Evolutionary conservation across 2,797 vertebrate species (phyloP).

Genomic region (Euphonia xanthogaster): DNA sequence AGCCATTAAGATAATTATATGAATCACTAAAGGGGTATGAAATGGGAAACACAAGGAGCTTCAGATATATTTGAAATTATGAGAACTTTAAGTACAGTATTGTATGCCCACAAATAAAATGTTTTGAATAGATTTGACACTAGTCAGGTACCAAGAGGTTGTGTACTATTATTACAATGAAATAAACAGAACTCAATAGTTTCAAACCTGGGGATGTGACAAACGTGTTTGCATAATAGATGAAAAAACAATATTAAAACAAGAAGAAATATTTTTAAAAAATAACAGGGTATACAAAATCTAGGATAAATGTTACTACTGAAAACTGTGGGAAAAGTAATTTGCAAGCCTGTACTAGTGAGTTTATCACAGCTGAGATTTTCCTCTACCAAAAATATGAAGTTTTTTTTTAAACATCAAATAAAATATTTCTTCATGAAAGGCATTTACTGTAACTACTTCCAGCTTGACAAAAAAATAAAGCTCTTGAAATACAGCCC

Average conservation of each 20-base stretch:
- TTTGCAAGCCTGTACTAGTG: background rate
- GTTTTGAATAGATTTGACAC: conserved; percentile 37
- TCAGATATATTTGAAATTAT: background rate
- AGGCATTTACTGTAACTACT: background rate
- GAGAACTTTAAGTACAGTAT: conserved; percentile 55
- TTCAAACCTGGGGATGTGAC: background rate
- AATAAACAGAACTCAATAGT: background rate
- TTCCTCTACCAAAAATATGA: background rate
- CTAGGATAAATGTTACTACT: background rate
- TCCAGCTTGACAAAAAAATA: background rate
- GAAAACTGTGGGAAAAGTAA: background rate
- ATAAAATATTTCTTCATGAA: background rate
- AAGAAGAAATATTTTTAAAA: background rate
- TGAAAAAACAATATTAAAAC: background rate
- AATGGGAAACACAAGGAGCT: conserved; percentile 19
- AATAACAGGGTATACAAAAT: background rate
- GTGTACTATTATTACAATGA: background rate
- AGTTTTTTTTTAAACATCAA: background rate
- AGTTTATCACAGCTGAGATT: background rate
- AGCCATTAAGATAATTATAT: conserved; percentile 46
- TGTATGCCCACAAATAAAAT: conserved; percentile 40
- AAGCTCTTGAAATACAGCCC: background rate
- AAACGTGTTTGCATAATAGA: background rate
- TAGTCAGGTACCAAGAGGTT: background rate
- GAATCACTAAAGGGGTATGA: conserved; percentile 58